A percentile compares a stretch with the other conserved stretches of the same genome.
phyloP scores from a whole-genome alignment of 1,140 invertebrate species.

The Diabrotica undecimpunctata region DNA sequence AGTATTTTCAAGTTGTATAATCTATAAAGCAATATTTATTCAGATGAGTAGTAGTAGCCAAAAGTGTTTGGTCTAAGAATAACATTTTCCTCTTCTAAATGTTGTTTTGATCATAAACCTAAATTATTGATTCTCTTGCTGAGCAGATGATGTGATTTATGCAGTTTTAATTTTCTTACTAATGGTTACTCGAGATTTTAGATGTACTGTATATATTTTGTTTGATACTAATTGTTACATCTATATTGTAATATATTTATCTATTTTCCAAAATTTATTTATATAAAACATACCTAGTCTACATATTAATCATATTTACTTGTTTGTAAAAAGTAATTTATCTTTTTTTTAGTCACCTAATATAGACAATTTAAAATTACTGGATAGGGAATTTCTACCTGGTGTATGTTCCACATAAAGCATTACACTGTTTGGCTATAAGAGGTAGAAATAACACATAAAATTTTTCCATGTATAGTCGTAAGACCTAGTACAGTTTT shows the following conservation, averaged over 20 bases:
- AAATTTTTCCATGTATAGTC: no score
- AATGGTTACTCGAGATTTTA: background rate
- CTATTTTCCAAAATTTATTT: background rate
- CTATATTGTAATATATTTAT: background rate
- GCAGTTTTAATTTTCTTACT: background rate
- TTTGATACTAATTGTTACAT: slow-evolving; percentile 1
- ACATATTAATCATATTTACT: background rate
- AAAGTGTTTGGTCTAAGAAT: background rate
- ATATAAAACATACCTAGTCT: background rate
- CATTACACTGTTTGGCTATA: background rate
- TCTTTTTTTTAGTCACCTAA: background rate
- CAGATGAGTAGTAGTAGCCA: background rate
- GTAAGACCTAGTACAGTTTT: no score
- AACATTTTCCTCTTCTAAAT: background rate
- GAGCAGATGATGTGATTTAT: background rate
- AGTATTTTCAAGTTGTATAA: background rate
- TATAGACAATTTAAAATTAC: background rate
- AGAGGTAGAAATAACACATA: background rate
- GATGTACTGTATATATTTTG: slow-evolving; percentile 1
- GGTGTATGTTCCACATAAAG: background rate
- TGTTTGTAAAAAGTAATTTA: background rate
- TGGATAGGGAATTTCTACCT: background rate
- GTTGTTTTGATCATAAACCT: background rate
- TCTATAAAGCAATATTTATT: background rate
- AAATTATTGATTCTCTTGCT: background rate